Percentiles rank a stretch among this genome's conserved stretches.
phyloP scores from a whole-genome alignment of 1,140 invertebrate species.

The Dinoponera quadriceps region DNA sequence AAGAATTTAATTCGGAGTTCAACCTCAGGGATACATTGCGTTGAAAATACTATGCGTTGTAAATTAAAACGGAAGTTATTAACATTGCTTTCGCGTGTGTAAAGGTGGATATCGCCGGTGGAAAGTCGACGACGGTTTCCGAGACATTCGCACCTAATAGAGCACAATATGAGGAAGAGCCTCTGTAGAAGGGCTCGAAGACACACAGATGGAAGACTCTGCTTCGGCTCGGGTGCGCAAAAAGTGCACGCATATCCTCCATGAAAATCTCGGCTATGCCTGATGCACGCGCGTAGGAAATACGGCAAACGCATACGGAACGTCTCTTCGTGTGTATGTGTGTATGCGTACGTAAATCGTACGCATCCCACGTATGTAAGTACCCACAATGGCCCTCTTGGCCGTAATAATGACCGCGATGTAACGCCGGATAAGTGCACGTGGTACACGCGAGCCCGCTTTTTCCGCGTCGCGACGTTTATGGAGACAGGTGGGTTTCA shows the following conservation, averaged over 20 bases:
- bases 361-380: constrained; percentile 25
- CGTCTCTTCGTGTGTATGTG: not conserved
- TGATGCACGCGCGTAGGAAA: constrained; percentile 6
- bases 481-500: constrained; percentile 42
- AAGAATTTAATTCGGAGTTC: no score
- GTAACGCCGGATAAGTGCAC: constrained; percentile 46
- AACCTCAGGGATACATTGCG: no score
- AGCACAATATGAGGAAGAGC: constrained; percentile 19
- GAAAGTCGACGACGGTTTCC: no score
- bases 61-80: no score
- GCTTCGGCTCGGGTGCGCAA: not conserved
- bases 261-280: constrained; percentile 39
- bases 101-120: no score
- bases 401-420: constrained; percentile 54
- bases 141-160: constrained; percentile 21
- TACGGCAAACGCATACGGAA: constrained; percentile 21
- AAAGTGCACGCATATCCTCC: constrained; percentile 27
- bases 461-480: constrained; percentile 53
- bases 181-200: not conserved
- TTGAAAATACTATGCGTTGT: no score
- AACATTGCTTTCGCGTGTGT: no score
- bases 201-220: not conserved
- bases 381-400: constrained; percentile 28
- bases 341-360: not conserved
- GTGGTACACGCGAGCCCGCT: constrained; percentile 42